A percentile compares a stretch with the other conserved stretches of the same genome.
Conservation (phyloP, 2,113 vertebrate genomes). For the Hippocampus guttulatus region DNA sequence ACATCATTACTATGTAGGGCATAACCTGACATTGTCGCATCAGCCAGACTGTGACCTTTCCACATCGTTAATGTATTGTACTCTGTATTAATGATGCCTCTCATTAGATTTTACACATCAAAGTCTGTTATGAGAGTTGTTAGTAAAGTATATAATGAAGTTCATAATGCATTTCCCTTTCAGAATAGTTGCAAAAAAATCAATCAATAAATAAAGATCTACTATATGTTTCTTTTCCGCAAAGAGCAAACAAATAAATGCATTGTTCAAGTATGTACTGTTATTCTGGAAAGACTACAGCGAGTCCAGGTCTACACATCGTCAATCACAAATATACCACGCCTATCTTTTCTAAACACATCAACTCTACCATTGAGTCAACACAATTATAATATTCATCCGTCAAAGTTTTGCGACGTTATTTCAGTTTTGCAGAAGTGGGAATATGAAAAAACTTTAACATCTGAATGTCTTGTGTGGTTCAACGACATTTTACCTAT, state of each 20-base stretch:
- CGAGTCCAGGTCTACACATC: neutral
- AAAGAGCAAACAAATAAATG: neutral
- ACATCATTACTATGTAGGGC: neutral
- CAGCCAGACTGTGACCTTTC: neutral
- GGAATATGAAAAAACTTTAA: neutral
- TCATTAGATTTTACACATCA: neutral
- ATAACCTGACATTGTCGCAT: too few species aligned
- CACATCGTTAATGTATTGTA: neutral
- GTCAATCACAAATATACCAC: neutral
- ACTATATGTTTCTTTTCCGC: neutral
- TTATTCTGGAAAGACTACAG: conserved; percentile 18
- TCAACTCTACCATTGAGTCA: neutral
- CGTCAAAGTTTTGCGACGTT: neutral
- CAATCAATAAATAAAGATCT: neutral
- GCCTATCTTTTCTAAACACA: neutral
- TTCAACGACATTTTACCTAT: neutral
- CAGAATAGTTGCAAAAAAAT: neutral
- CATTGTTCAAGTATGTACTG: conserved; percentile 9
- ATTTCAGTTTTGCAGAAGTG: neutral
- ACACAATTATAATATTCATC: neutral
- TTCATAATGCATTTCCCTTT: neutral
- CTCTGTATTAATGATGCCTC: neutral
- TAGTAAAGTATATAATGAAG: neutral
- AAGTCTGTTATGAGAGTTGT: neutral
- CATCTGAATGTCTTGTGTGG: neutral